Evolutionary conservation across 1,140 invertebrate genomes (phyloP).

Genomic region (Lamellibrachia luymesi): DNA sequence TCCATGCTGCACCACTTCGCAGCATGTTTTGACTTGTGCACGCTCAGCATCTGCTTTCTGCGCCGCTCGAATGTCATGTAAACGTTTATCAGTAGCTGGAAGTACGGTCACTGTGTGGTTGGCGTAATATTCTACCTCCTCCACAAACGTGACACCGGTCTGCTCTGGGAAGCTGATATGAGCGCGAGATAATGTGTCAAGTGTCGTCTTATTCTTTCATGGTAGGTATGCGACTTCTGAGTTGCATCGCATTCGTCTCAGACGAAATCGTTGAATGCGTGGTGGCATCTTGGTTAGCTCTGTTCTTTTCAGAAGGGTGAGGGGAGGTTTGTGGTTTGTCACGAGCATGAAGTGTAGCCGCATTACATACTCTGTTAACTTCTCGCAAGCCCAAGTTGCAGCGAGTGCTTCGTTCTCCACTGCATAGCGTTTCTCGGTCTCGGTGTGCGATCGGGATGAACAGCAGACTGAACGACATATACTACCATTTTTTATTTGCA

Average conservation of each 20-base stretch:
- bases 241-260: slow-evolving; percentile 21
- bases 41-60: too few species aligned
- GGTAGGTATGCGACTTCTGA: slow-evolving; percentile 14
- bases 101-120: too few species aligned
- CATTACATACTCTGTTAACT: slow-evolving; percentile 55
- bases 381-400: slow-evolving; percentile 28
- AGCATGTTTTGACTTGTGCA: too few species aligned
- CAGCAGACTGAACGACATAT: slow-evolving; percentile 46
- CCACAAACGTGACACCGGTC: not conserved
- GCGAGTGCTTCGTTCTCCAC: slow-evolving; percentile 56
- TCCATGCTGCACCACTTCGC: too few species aligned
- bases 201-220: slow-evolving; percentile 21
- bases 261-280: not conserved
- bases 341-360: slow-evolving; percentile 38
- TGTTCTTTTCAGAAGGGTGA: slow-evolving; percentile 44
- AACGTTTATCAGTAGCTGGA: too few species aligned
- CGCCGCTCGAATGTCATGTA: too few species aligned
- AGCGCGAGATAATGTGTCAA: slow-evolving; percentile 22
- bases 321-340: slow-evolving; percentile 51
- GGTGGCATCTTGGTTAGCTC: not conserved
- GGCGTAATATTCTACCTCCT: not conserved
- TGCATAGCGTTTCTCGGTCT: slow-evolving; percentile 48
- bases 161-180: not conserved
- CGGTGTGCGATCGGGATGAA: slow-evolving; percentile 47
- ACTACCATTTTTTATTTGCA: slow-evolving; percentile 26